phyloP scores from a whole-genome alignment of 2,113 vertebrate genomes.

The Falco punctatus region DNA sequence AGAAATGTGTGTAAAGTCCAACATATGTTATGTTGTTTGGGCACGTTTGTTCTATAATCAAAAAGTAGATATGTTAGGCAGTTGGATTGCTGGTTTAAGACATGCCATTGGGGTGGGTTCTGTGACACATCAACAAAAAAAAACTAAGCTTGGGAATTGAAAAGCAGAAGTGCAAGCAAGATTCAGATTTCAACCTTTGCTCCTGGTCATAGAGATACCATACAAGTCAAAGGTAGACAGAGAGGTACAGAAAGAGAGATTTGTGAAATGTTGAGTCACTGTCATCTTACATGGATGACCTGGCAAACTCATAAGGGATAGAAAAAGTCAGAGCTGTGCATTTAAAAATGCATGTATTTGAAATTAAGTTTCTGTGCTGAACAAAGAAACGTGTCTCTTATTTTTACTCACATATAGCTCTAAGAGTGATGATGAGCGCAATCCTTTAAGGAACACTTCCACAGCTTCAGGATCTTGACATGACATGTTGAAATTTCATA shows the following conservation, averaged over 20 bases:
- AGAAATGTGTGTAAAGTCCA: background rate
- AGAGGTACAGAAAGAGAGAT: background rate
- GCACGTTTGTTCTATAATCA: background rate
- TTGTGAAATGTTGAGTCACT: background rate
- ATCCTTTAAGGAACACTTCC: background rate
- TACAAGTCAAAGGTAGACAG: background rate
- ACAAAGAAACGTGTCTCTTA: rapidly evolving
- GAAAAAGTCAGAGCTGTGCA: background rate
- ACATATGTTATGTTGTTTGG: background rate
- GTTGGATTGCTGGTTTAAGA: background rate
- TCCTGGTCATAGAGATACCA: background rate
- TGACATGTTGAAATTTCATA: background rate
- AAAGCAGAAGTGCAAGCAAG: background rate
- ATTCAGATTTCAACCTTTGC: background rate
- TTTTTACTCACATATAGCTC: background rate
- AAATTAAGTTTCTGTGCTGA: background rate
- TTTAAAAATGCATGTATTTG: background rate
- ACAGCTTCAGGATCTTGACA: background rate
- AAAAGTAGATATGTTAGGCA: background rate
- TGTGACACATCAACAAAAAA: background rate
- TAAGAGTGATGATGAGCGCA: background rate
- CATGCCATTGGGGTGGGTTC: background rate
- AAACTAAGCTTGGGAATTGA: background rate
- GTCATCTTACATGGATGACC: background rate
- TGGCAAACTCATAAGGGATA: background rate